These are phyloP conservation scores for Ericerus pela DNA, from an alignment of 1,140 invertebrate species.

Conservation along the genomic window DNA sequence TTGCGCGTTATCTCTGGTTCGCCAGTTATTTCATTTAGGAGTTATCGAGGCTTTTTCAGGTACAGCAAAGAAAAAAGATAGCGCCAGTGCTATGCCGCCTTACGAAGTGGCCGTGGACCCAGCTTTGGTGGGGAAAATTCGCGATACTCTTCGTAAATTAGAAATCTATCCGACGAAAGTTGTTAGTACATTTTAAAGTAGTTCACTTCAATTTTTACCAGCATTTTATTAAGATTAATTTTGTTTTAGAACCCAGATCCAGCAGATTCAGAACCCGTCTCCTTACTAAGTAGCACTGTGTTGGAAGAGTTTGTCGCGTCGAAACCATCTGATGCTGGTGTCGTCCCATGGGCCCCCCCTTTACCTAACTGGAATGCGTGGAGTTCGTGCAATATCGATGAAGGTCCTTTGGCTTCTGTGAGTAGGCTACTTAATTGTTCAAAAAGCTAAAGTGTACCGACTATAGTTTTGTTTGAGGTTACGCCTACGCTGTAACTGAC, in stretches of 20 bases:
- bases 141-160: constrained; percentile 45
- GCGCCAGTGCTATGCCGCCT: constrained; percentile 49
- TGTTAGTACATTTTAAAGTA: neutral
- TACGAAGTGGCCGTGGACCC: constrained; percentile 62
- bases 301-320: constrained; percentile 45
- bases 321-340: constrained; percentile 42
- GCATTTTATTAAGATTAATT: constrained; percentile 6
- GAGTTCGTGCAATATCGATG: constrained; percentile 87
- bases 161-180: constrained; percentile 36
- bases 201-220: neutral
- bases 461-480: no score
- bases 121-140: constrained; percentile 45
- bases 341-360: constrained; percentile 91
- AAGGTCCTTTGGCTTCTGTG: constrained; percentile 67
- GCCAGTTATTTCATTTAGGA: constrained; percentile 86
- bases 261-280: constrained; percentile 35
- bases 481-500: no score
- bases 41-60: constrained; percentile 81
- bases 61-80: constrained; percentile 68
- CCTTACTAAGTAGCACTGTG: constrained; percentile 40
- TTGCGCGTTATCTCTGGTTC: constrained; percentile 83
- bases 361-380: constrained; percentile 93
- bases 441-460: no score
- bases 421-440: constrained; percentile 20
- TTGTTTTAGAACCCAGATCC: constrained; percentile 9